A percentile compares a stretch with the other conserved stretches of the same genome.
These are phyloP conservation scores for Eucidaris tribuloides DNA, from an alignment of 35 echinoderm and acorn worm species.

Conservation along the genomic window DNA sequence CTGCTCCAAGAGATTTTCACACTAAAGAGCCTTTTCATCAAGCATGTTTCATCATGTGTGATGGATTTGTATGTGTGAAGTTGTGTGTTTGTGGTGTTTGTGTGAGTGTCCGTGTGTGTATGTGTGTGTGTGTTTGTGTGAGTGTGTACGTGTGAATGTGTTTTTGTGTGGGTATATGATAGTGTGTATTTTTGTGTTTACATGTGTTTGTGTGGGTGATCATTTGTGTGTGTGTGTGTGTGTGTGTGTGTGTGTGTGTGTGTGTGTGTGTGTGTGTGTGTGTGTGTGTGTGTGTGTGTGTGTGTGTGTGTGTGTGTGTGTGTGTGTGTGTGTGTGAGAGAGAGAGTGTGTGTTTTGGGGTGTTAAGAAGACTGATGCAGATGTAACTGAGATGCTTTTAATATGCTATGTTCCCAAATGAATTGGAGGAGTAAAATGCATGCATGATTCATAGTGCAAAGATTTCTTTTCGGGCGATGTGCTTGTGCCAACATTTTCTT, in stretches of 20 bases:
- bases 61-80: background rate
- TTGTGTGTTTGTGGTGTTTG: background rate
- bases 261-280: background rate
- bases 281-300: background rate
- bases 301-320: no score
- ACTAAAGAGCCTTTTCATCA: background rate
- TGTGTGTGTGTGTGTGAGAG: no score
- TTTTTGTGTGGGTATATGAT: background rate
- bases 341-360: no score
- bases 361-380: no score
- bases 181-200: background rate
- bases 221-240: background rate
- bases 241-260: background rate
- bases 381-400: no score
- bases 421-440: no score
- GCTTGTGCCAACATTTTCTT: no score
- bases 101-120: background rate
- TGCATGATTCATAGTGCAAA: no score
- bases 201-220: no score
- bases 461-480: no score
- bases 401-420: no score
- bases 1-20: background rate
- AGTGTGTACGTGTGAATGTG: background rate
- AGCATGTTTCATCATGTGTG: background rate
- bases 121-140: background rate